Base-by-base conservation (phyloP, 2,888 invertebrate genomes). In the Spisula solida region DNA sequence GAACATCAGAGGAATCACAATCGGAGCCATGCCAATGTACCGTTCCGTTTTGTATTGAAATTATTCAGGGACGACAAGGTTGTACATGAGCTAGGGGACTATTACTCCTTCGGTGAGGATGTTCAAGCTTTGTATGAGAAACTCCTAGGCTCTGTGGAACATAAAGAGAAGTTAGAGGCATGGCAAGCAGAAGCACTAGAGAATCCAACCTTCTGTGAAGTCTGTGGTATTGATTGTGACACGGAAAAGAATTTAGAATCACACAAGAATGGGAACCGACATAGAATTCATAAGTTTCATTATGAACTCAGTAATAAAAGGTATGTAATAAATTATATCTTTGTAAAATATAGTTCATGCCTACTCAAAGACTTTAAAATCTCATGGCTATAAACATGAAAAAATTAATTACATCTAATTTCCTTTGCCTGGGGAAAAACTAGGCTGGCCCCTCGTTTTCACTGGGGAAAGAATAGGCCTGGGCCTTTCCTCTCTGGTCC, bases 271-370 rank as follows among this genome's bases (percentile, higher is more conserved):
- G 87, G 87, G 14, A 8, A 60, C 16, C 41, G 87, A 51, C 87
- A 88, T 41, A 88, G 87, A 51, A 84, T 88, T 70, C 87, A 88
- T 41, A 88, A 88, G 34, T 82, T 88, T 78, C 87, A 88, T 56
- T 34, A 83, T 48, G 84, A 70, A 20, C 66, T 88, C 10, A 84
- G 66, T 81, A 82, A 48, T 16, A 79, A 66, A 47, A 88, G 87
- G 87, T 88, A 78, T 29, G 51, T 82, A n/a, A n/a, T n/a, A n/a
- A n/a, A n/a, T n/a, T n/a, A n/a, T n/a, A n/a, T n/a, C n/a, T n/a
- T n/a, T 41, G 41, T 41, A 8, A 41, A 5, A 41, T 41, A 41
- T 41, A 41, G 8, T 41, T 41, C 41, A 41, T n/a, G n/a, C n/a
- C n/a, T n/a, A 41, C 41, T 41, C 41, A 41, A 41, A 41, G 41